phyloP scores from a whole-genome alignment of 2,797 vertebrate species.

The Euthynnus affinis region DNA sequence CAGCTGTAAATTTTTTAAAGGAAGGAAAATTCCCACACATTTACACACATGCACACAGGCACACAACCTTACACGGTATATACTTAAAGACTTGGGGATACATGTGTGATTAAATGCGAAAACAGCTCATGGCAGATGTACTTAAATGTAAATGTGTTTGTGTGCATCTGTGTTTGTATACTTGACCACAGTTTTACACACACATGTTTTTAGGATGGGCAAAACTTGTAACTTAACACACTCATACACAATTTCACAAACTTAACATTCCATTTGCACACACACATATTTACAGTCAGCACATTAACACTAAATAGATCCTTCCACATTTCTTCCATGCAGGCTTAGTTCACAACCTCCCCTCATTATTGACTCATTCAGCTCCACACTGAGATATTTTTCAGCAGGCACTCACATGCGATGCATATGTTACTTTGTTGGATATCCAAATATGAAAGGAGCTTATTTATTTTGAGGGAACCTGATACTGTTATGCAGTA shows the following conservation, averaged over 20 bases:
- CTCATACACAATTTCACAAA: conserved; percentile 21
- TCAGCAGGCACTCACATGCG: conserved; percentile 68
- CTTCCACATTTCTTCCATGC: conserved; percentile 48
- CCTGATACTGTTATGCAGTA: conserved; percentile 76
- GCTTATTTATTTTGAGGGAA: conserved; percentile 81
- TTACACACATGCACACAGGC: conserved; percentile 56
- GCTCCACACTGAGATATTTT: conserved; percentile 61
- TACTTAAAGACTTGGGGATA: conserved; percentile 19
- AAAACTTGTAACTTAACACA: conserved; percentile 14
- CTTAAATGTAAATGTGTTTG: conserved; percentile 18
- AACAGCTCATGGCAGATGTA: conserved; percentile 37
- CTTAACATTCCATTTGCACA: conserved; percentile 25
- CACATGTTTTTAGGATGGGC: neutral
- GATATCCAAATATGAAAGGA: conserved; percentile 71
- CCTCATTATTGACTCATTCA: conserved; percentile 61
- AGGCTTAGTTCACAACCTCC: conserved; percentile 41
- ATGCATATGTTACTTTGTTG: conserved; percentile 76
- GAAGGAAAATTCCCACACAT: conserved; percentile 69
- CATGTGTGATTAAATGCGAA: conserved; percentile 33
- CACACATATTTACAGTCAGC: conserved; percentile 30
- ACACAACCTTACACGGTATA: conserved; percentile 27
- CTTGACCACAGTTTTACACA: neutral
- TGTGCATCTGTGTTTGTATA: conserved; percentile 1
- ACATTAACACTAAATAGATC: conserved; percentile 48
- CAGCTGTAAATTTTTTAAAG: conserved; percentile 86